phyloP scores from a whole-genome alignment of 1,140 invertebrate species.

The Theocolax elegans region DNA sequence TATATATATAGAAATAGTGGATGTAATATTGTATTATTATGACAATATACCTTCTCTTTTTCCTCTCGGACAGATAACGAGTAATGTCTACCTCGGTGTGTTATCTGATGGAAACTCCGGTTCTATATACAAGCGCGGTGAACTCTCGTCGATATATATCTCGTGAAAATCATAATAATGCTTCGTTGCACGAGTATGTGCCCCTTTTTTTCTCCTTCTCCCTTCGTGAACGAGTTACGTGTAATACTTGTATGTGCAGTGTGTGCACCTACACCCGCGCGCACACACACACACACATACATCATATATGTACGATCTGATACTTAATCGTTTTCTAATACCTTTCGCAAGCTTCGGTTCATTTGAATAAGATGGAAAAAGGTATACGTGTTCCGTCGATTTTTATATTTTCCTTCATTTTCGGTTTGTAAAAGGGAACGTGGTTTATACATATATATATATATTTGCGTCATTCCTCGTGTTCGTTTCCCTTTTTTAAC shows the following conservation, averaged over 20 bases:
- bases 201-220: not conserved
- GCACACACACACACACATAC: too few relatives aligned
- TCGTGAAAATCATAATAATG: constrained; percentile 22
- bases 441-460: too few relatives aligned
- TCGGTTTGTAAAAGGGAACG: too few relatives aligned
- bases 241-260: too few relatives aligned
- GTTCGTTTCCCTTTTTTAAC: too few relatives aligned
- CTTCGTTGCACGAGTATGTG: too few relatives aligned
- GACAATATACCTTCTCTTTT: constrained; percentile 14
- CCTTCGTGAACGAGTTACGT: not conserved
- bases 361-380: constrained; percentile 27
- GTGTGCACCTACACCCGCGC: too few relatives aligned
- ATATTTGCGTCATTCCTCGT: constrained; percentile 3
- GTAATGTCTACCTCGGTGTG: constrained; percentile 28
- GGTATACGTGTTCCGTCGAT: not conserved
- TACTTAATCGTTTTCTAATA: constrained; percentile 36
- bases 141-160: constrained; percentile 19
- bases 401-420: not conserved
- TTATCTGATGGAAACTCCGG: constrained; percentile 29
- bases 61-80: constrained; percentile 26
- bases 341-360: constrained; percentile 29
- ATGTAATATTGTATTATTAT: constrained; percentile 35
- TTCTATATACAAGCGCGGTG: not conserved
- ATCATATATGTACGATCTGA: constrained; percentile 4
- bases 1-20: too few relatives aligned